A percentile compares a stretch with the other conserved stretches of the same genome.
phyloP scores from a whole-genome alignment of 2,113 vertebrate genomes.

The Anser brachyrhynchus region DNA sequence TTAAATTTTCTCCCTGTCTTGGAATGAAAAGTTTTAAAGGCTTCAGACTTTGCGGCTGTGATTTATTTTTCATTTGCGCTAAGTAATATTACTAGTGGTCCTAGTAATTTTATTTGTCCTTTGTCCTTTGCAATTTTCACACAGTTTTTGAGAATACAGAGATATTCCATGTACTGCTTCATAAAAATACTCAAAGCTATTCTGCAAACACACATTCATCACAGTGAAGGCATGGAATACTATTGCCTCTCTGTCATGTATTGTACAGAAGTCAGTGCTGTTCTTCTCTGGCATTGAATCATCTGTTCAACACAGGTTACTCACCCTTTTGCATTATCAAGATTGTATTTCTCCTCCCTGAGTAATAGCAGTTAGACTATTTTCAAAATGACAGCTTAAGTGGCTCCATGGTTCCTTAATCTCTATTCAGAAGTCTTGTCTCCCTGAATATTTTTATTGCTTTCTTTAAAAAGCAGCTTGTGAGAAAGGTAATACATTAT shows the following conservation, averaged over 20 bases:
- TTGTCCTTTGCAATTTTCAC: neutral
- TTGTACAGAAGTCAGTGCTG: neutral
- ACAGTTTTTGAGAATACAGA: neutral
- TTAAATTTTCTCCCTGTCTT: neutral
- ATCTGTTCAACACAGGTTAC: constrained; percentile 24
- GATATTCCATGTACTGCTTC: neutral
- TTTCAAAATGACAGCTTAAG: constrained; percentile 69
- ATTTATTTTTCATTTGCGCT: neutral
- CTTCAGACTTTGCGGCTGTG: neutral
- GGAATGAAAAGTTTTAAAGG: neutral
- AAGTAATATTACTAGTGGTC: neutral
- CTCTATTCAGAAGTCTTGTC: constrained; percentile 63
- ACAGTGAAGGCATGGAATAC: neutral
- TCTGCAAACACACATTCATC: neutral
- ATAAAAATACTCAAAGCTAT: neutral
- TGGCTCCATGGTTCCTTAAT: constrained; percentile 61
- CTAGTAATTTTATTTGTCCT: constrained; percentile 7
- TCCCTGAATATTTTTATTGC: constrained; percentile 60
- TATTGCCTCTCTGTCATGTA: neutral
- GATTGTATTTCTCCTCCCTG: constrained; percentile 11
- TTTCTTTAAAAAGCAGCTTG: constrained; percentile 56
- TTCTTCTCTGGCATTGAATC: constrained; percentile 21
- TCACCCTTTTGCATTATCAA: constrained; percentile 24
- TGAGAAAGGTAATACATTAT: constrained; percentile 75
- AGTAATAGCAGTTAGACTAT: constrained; percentile 31